phyloP scores from a whole-genome alignment of 2,888 invertebrate genomes.

The Agapetus fuscipes region DNA sequence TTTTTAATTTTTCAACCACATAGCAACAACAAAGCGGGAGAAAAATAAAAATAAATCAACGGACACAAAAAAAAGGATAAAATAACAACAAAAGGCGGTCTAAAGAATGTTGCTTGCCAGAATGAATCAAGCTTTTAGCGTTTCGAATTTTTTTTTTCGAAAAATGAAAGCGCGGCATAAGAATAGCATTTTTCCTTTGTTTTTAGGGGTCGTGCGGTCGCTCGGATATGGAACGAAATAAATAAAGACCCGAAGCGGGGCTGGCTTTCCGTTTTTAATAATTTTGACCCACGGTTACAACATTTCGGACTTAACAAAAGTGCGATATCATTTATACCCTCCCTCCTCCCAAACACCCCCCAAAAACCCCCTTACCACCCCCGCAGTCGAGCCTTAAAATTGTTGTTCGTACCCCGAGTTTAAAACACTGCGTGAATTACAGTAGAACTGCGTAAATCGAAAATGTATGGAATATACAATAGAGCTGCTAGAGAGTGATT shows the following conservation, averaged over 20 bases:
- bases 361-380: too few species aligned
- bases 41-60: not conserved
- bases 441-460: too few species aligned
- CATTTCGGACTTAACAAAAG: conserved; percentile 20
- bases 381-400: too few species aligned
- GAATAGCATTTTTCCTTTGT: conserved; percentile 18
- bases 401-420: too few species aligned
- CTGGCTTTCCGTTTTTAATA: conserved; percentile 20
- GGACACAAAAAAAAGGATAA: not conserved
- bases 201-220: conserved; percentile 14
- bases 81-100: conserved; percentile 5
- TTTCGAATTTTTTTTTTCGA: conserved; percentile 3
- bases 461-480: too few species aligned
- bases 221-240: conserved; percentile 21
- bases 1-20: too few species aligned
- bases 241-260: conserved; percentile 15
- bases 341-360: too few species aligned
- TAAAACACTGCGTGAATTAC: too few species aligned
- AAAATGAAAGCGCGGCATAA: conserved; percentile 13
- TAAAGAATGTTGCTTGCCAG: conserved; percentile 12
- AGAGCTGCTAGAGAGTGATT: too few species aligned
- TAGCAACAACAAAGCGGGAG: too few species aligned
- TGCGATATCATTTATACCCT: conserved; percentile 12
- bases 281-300: conserved; percentile 18
- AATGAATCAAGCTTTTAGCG: conserved; percentile 14